Conservation (phyloP, 1,140 invertebrate genomes). For the Pteromalus puparum region DNA sequence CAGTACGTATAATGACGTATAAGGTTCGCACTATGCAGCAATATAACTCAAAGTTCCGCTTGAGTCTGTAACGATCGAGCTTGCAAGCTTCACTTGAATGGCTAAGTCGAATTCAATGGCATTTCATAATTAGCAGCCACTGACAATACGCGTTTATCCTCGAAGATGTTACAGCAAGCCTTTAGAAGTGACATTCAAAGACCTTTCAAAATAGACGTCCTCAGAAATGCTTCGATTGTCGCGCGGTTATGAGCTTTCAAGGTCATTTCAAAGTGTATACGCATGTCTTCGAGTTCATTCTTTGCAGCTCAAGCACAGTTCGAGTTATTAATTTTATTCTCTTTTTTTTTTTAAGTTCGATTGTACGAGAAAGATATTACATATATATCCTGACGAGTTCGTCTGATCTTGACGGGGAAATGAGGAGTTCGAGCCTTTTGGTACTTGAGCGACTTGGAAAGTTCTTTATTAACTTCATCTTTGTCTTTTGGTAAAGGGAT, state of each 20-base stretch:
- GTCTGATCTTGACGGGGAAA: background rate
- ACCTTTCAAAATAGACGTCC: background rate
- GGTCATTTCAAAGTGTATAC: background rate
- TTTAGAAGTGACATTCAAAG: background rate
- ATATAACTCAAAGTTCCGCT: background rate
- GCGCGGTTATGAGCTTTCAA: background rate
- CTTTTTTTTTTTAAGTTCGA: background rate
- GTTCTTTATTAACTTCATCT: conserved; percentile 23
- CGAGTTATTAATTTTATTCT: conserved; percentile 1
- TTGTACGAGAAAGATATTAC: background rate
- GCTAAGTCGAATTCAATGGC: no score
- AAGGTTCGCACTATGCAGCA: no score
- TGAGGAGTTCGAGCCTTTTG: background rate
- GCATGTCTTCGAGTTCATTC: background rate
- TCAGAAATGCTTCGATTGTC: background rate
- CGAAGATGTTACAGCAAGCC: background rate
- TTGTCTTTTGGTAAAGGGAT: background rate
- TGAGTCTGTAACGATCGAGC: background rate
- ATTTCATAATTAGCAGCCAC: no score
- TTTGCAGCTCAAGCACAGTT: background rate
- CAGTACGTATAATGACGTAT: no score
- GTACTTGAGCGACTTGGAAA: conserved; percentile 4
- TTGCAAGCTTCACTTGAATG: no score
- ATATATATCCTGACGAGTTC: background rate
- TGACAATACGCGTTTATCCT: no score